A percentile compares a stretch with the other conserved stretches of the same genome.
phyloP scores from a whole-genome alignment of 2,797 vertebrate genomes.

The Acrossocheilus fasciatus region DNA sequence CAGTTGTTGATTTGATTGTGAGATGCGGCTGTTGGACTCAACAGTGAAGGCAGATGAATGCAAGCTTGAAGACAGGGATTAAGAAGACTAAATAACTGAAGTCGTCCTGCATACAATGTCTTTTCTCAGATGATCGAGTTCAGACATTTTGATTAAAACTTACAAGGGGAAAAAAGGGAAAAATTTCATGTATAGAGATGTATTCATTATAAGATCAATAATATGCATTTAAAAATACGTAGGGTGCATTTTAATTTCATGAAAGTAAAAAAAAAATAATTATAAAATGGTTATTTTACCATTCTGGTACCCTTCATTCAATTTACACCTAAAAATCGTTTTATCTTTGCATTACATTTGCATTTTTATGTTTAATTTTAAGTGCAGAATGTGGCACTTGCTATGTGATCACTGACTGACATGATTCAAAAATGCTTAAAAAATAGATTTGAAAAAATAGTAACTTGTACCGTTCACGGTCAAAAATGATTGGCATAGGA shows the following conservation, averaged over 20 bases:
- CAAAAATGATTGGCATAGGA: neutral
- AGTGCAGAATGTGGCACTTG: neutral
- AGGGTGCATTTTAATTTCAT: neutral
- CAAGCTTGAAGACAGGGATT: neutral
- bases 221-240: neutral
- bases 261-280: no score
- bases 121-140: neutral
- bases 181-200: neutral
- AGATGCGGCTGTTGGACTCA: neutral
- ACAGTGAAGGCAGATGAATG: neutral
- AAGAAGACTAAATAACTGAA: neutral
- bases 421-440: neutral
- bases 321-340: neutral
- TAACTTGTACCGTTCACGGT: neutral
- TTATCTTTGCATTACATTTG: no score
- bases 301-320: neutral
- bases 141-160: neutral
- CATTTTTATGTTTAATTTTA: no score
- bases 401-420: no score
- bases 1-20: neutral
- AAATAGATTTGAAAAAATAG: neutral
- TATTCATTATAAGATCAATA: neutral
- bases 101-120: neutral
- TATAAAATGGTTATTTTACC: no score
- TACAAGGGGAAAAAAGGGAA: neutral